These are phyloP conservation scores for Meloidogyne floridensis DNA, from an alignment of 1,140 invertebrate genomes.

Conservation along the genomic window DNA sequence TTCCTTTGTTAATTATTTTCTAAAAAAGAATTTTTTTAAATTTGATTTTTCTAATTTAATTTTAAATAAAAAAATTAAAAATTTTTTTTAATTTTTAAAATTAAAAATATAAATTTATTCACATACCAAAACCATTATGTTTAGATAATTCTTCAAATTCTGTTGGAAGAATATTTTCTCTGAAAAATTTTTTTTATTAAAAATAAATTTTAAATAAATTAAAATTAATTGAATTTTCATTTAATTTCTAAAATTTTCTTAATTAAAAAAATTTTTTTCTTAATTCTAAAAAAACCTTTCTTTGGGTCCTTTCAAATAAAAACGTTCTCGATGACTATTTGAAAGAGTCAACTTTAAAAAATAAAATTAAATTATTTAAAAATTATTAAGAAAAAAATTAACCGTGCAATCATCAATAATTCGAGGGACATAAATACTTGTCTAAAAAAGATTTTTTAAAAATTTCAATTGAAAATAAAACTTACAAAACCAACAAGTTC, in stretches of 20 bases:
- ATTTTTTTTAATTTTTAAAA: no score
- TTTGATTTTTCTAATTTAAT: no score
- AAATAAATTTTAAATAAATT: neutral
- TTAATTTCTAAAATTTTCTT: no score
- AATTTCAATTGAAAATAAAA: conserved; percentile 18
- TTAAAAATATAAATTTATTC: no score
- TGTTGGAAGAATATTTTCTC: conserved; percentile 13
- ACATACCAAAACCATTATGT: conserved; percentile 78
- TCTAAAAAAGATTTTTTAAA: conserved; percentile 43
- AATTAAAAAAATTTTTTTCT: no score
- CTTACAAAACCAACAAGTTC: conserved; percentile 49
- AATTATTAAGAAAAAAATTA: conserved; percentile 16
- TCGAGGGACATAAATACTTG: conserved; percentile 58
- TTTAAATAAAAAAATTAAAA: no score
- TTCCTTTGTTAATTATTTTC: no score
- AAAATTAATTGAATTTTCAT: neutral
- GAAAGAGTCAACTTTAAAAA: conserved; percentile 42
- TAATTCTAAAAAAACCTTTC: conserved; percentile 12
- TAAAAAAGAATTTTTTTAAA: no score
- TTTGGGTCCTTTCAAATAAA: conserved; percentile 51
- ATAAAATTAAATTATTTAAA: conserved; percentile 12
- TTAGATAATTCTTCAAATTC: conserved; percentile 69
- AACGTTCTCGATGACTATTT: conserved; percentile 60
- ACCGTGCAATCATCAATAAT: conserved; percentile 58
- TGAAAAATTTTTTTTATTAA: conserved; percentile 7